Percentiles rank a stretch among this genome's conserved stretches.
These are phyloP conservation scores for Heliothis subflexa DNA, from an alignment of 1,140 invertebrate species.

Conservation along the genomic window DNA sequence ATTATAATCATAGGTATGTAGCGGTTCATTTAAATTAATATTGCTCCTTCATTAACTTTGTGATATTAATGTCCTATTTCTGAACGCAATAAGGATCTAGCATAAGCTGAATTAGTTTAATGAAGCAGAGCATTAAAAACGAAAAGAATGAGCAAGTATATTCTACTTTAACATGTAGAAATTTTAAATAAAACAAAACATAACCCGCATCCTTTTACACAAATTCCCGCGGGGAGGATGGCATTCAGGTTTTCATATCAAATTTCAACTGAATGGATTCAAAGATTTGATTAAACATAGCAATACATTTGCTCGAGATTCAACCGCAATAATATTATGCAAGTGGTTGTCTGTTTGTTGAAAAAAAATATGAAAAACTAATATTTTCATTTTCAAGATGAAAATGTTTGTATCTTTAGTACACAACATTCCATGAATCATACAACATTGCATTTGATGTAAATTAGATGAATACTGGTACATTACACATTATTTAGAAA, in stretches of 20 bases:
- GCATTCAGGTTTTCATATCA: slow-evolving; percentile 41
- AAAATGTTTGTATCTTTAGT: slow-evolving; percentile 3
- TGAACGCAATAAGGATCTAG: too few species aligned
- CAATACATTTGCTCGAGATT: slow-evolving; percentile 31
- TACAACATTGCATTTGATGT: too few species aligned
- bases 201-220: slow-evolving; percentile 8
- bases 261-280: slow-evolving; percentile 45
- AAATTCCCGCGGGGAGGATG: slow-evolving; percentile 12
- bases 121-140: not conserved
- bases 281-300: slow-evolving; percentile 42
- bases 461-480: too few species aligned
- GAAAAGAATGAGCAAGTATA: not conserved
- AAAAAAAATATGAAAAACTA: slow-evolving; percentile 23
- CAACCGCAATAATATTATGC: slow-evolving; percentile 21
- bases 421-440: slow-evolving; percentile 3
- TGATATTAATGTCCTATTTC: too few species aligned
- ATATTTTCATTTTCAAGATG: slow-evolving; percentile 6
- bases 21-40: slow-evolving; percentile 17
- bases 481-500: too few species aligned
- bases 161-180: not conserved
- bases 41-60: too few species aligned
- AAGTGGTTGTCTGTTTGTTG: slow-evolving; percentile 25
- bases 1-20: slow-evolving; percentile 6
- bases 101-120: too few species aligned
- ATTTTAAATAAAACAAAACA: slow-evolving; percentile 12